Evolutionary conservation across 2,888 invertebrate genomes (phyloP), one percentile per base, ranked within the genome.

Genomic region (Ephialtes manifestator): DNA sequence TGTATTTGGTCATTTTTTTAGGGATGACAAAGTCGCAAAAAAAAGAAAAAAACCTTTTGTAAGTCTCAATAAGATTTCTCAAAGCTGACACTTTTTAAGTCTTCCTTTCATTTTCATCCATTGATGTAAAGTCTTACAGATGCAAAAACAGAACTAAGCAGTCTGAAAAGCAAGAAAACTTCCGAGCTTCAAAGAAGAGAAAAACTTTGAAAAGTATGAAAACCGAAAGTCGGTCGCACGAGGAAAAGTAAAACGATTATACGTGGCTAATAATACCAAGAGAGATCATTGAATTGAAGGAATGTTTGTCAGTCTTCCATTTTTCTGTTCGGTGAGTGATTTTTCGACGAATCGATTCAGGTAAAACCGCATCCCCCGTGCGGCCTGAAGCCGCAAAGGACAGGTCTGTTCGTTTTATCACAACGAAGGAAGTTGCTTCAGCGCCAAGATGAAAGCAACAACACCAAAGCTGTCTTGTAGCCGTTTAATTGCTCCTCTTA

Each of bases 301-400:
- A 31, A 74, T 18, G 48, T 46, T 63, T 63, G 28, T 13, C 75
- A 31, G 18, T 39, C 7, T 24, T 58, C 24, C 39, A 35, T 31
- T 20, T 28, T 35, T 31, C 15, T 48, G 65, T 4, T 67, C 35
- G 15, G 55, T 20, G 18, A 72, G 72, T 72, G 87, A 89, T 89
- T 89, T 39, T 90, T 88, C 87, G 81, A 80, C 83, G 87, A 90
- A 91, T 88, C 90, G 90, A 89, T 89, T 77, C 90, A 90, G 89
- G 89, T 91, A 87, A 88, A 87, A 90, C 89, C 90, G 86, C 90
- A 89, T 88, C 89, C 89, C 85, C 81, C 31, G 35, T 15, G 60
- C 35, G 46, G 39, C 15, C 24, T 20, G 70, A 81, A 84, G 81
- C 8, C 74, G 55, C 74, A 18, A 43, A 58, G 35, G 60, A 13